A percentile compares a stretch with the other conserved stretches of the same genome.
These are phyloP conservation scores for Galleria mellonella DNA, from an alignment of 1,140 invertebrate species.

Conservation along the genomic window DNA sequence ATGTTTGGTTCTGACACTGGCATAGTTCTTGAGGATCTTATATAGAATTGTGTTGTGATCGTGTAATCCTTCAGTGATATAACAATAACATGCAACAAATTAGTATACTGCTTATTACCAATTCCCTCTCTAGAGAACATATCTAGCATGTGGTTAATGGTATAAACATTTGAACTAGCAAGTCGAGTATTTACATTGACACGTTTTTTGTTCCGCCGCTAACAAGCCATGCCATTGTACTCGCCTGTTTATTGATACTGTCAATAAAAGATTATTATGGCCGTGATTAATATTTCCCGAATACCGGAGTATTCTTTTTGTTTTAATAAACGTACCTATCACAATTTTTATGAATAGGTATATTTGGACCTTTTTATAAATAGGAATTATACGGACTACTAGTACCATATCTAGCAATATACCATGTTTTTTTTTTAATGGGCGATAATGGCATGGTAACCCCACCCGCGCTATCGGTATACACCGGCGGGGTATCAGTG, in stretches of 20 bases:
- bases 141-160: constrained; percentile 29
- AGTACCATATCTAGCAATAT: too few species aligned
- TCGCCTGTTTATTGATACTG: constrained; percentile 50
- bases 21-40: constrained; percentile 36
- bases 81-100: constrained; percentile 8
- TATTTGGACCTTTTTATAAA: too few species aligned
- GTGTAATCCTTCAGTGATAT: constrained; percentile 9
- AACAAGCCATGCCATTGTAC: constrained; percentile 61
- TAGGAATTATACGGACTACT: too few species aligned
- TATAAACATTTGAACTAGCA: constrained; percentile 34
- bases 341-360: too few species aligned
- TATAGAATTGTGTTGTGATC: constrained; percentile 16
- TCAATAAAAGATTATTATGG: constrained; percentile 57
- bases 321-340: not conserved
- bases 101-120: constrained; percentile 10
- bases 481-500: too few species aligned
- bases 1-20: constrained; percentile 15
- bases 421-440: too few species aligned
- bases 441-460: too few species aligned
- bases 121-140: constrained; percentile 4
- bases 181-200: constrained; percentile 57
- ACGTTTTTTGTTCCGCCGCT: constrained; percentile 58
- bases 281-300: constrained; percentile 37
- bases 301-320: constrained; percentile 7
- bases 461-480: too few species aligned